phyloP scores from a whole-genome alignment of 2,888 invertebrate species.

The Drosophila yooni region DNA sequence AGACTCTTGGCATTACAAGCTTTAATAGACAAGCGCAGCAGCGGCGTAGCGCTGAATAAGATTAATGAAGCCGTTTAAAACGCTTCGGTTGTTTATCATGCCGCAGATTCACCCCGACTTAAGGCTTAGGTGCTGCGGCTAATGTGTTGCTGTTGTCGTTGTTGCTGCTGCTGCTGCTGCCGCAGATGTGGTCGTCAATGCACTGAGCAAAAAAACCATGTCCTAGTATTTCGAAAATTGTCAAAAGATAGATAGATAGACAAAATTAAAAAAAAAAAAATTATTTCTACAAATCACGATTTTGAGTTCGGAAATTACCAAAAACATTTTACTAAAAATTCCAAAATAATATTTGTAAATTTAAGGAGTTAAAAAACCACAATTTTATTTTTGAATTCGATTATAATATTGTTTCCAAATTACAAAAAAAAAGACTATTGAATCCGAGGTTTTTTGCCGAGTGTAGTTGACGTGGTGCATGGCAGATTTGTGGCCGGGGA shows the following conservation, averaged over 20 bases:
- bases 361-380: background rate
- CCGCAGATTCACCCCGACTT: slow-evolving; percentile 36
- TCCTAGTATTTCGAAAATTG: background rate
- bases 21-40: slow-evolving; percentile 71
- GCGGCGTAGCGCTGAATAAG: slow-evolving; percentile 77
- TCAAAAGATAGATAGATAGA: background rate
- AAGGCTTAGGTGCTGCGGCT: slow-evolving; percentile 55
- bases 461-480: slow-evolving; percentile 51
- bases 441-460: background rate
- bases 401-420: background rate
- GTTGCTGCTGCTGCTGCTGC: slow-evolving; percentile 13
- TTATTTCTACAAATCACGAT: background rate
- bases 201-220: slow-evolving; percentile 1
- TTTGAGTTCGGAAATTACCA: background rate
- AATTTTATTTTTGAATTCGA: accelerated
- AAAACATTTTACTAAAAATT: background rate
- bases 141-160: slow-evolving; percentile 50
- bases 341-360: background rate
- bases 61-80: slow-evolving; percentile 84
- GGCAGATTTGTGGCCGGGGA: slow-evolving; percentile 47
- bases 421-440: no score
- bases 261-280: background rate
- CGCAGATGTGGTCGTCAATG: slow-evolving; percentile 59
- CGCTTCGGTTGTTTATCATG: slow-evolving; percentile 84
- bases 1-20: slow-evolving; percentile 66